Evolutionary conservation across 2,113 vertebrate genomes (phyloP), one percentile per base, ranked within the genome.

Genomic region (Istiophorus platypterus): DNA sequence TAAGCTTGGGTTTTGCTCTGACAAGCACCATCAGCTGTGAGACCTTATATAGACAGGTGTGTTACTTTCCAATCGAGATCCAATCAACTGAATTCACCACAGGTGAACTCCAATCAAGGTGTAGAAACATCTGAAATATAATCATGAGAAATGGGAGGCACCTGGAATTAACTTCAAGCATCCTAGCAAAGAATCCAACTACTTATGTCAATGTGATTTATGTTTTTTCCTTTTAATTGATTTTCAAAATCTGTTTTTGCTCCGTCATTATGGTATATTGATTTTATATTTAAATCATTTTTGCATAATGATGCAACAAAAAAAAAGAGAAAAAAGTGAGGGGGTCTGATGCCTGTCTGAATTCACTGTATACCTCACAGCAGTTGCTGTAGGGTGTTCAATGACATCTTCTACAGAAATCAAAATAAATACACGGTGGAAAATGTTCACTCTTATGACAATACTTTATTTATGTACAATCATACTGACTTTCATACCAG

Each of bases 381-480:
- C 10, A 10, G 31, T 15, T 29, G 24, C 24, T 58, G 27, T 24
- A 39, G n/a, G n/a, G n/a, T n/a, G n/a, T n/a, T 52, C 17, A 6
- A 7, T 6, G 18, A 12, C 56, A 56, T 2, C 24, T 29, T 58
- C 20, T 4, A 26, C 20, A 31, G 9, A 18, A 51, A 34, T 67
- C 49, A 34, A 52, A 63, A 52, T 31, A 26, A 58, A 58, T 1
- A 8, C 3, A 10, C 13, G 22, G n/a, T 11, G 20, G 22, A 56
- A 47, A 13, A 39, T 14, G 11, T 56, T 68, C 7, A 29, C 8
- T 67, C 11, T 51, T 45, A 13, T 52, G 9, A 59, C 27, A 79
- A 68, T 49, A 76, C 59, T 91, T 91, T 92, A 91, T 90, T 90
- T 76, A 22, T 74, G 71, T 47, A 85, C 66, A 85, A 71, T 79